Base-by-base conservation (phyloP, 2,888 invertebrate genomes). In the Drosophila setosimentum region DNA sequence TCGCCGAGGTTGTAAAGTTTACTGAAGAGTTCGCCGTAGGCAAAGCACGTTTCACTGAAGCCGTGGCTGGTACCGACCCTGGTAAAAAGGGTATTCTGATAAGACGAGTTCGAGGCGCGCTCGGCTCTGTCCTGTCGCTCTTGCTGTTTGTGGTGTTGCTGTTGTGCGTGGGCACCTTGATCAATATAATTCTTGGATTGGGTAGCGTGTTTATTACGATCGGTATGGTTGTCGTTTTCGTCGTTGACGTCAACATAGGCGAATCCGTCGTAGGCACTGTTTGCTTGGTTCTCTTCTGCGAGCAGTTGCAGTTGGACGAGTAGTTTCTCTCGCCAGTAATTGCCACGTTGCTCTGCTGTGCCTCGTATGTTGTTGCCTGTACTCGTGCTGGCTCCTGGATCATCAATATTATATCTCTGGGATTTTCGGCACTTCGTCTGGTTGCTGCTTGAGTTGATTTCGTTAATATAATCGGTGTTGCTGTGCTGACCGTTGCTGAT, bases 61-160 rank as follows among this genome's bases (percentile, higher is more conserved):
- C 67, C 77, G 80, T 72, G 61, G 81, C 78, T 68, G 88, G 78
- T 81, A 70, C 87, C 85, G 90, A 84, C 76, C 90, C 90, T 87
- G 92, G 85, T 91, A 92, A 92, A 92, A 92, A 92, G 92, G 91
- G 92, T 87, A 91, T 85, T 82, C 85, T 90, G 70, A 87, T 84
- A 68, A 85, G 68, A 71, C 83, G 80, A 70, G 86, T 80, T 83
- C 78, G 86, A 79, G 83, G 90, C 90, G 76, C 37, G 27, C 62
- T 87, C 74, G 21, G 72, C 78, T 86, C 90, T 86, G 90, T 51
- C 73, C 68, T 71, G 76, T 48, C 77, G 77, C 65, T 76, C 62
- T 59, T 74, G 73, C 30, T 80, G 70, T 58, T 69, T 11, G 45
- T 72, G 37, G 3, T 49, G 57, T 37, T 67, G 53, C 8, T 37